Base-by-base conservation (phyloP, 2,888 invertebrate genomes). In the Polylopha cassiicola region DNA sequence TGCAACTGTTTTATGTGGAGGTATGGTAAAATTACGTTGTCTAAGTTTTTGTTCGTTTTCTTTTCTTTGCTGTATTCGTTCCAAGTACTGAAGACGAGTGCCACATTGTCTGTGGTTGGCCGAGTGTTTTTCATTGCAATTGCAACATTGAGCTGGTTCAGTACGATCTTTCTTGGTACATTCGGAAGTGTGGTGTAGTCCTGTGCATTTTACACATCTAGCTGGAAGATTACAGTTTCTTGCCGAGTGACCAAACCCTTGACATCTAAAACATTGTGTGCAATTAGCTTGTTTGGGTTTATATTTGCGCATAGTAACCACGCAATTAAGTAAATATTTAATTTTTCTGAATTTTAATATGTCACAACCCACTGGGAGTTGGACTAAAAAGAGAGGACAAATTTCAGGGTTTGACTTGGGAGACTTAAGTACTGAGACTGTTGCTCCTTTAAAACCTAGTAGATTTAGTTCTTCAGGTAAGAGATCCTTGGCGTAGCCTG, bases 231-330 rank as follows among this genome's bases (percentile, higher is more conserved):
- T 50, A 15, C 48, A 51, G 11, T 48, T 47, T 23, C 20, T 29
- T 4, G 48, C 39, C 2, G 47, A 30, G 18, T 47, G 47, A 2
- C 47, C 47, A 33, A 47, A 48, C 1, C 31, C 7, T 32, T 48
- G 48, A 22, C 51, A 51, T 11, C 51, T 26, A 13, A 20, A 51
- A 16, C 48, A 51, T 27, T 51, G 48, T 4, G 46, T 47, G 1
- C 44, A 44, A 5, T 10, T 4, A 15, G n/a, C 10, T 6, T 30
- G 32, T 2, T 9, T 37, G 1, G 46, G 42, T 8, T 38, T 44
- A 14, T 18, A 48, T 27, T 43, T 43, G 10, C 33, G 8, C 1
- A 50, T 37, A 3, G 42, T 10, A 8, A 48, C 37, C 0, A 43
- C 48, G 23, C 47, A 50, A 21, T 43, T 37, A 15, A 21, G 33